Evolutionary conservation across 2,113 vertebrate genomes (phyloP).

Genomic region (Oncorhynchus tshawytscha): DNA sequence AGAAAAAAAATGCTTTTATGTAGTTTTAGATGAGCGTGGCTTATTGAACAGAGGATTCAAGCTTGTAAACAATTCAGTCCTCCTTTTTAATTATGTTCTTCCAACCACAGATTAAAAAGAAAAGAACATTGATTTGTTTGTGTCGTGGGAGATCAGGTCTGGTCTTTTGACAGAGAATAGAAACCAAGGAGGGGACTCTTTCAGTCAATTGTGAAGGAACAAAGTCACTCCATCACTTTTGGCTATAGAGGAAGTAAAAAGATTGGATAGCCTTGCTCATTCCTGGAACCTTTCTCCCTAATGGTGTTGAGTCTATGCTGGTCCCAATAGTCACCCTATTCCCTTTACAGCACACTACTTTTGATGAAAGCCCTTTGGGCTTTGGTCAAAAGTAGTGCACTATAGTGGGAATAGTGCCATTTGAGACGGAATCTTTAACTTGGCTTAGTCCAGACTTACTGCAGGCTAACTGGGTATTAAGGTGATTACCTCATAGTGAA

Average conservation of each 20-base stretch:
- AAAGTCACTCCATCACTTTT: constrained; percentile 46
- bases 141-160: constrained; percentile 54
- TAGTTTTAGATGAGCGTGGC: constrained; percentile 68
- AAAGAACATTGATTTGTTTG: constrained; percentile 70
- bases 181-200: constrained; percentile 47
- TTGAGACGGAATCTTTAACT: not conserved
- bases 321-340: not conserved
- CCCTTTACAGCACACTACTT: not conserved
- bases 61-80: constrained; percentile 74
- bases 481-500: not conserved
- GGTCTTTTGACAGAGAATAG: constrained; percentile 43
- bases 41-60: constrained; percentile 69
- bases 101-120: constrained; percentile 61
- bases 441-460: too few relatives aligned
- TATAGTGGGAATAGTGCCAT: constrained; percentile 7
- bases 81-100: constrained; percentile 70
- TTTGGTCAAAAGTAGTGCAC: not conserved
- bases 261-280: constrained; percentile 22
- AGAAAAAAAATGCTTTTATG: constrained; percentile 48
- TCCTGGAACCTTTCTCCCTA: constrained; percentile 29
- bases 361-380: too few relatives aligned
- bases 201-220: constrained; percentile 52
- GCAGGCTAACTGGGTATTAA: not conserved
- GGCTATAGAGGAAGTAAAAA: constrained; percentile 28
- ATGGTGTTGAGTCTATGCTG: not conserved